These are phyloP conservation scores for Cryptoleucopteryx plumbea DNA, from an alignment of 2,113 vertebrate genomes.

Conservation along the genomic window DNA sequence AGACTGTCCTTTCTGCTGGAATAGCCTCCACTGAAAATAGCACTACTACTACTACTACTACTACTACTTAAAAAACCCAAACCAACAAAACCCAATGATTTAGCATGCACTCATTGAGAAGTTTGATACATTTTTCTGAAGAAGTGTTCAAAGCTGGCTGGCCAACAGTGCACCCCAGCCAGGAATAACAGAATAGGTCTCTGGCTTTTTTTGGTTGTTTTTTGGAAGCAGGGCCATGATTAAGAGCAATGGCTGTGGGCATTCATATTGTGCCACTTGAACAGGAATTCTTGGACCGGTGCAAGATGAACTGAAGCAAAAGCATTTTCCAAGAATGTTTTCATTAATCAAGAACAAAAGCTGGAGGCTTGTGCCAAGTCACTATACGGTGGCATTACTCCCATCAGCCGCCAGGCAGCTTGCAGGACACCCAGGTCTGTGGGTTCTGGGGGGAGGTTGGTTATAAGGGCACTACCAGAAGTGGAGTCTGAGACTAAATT, in stretches of 20 bases:
- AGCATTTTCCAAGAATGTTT: constrained; percentile 24
- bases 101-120: background rate
- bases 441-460: background rate
- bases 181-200: background rate
- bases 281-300: constrained; percentile 35
- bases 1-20: background rate
- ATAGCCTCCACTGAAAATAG: background rate
- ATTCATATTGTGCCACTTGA: constrained; percentile 45
- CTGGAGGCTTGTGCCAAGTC: background rate
- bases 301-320: constrained; percentile 48
- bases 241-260: constrained; percentile 1
- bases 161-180: background rate
- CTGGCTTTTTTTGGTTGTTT: background rate
- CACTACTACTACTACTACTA: background rate
- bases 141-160: background rate
- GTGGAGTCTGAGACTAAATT: background rate
- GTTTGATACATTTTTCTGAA: background rate
- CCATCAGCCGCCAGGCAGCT: background rate
- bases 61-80: background rate
- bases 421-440: background rate
- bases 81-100: background rate
- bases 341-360: constrained; percentile 28
- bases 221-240: background rate
- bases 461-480: background rate
- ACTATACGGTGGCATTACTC: background rate